These are phyloP conservation scores for Brachyistius frenatus DNA, from an alignment of 2,113 vertebrate species.

Conservation along the genomic window DNA sequence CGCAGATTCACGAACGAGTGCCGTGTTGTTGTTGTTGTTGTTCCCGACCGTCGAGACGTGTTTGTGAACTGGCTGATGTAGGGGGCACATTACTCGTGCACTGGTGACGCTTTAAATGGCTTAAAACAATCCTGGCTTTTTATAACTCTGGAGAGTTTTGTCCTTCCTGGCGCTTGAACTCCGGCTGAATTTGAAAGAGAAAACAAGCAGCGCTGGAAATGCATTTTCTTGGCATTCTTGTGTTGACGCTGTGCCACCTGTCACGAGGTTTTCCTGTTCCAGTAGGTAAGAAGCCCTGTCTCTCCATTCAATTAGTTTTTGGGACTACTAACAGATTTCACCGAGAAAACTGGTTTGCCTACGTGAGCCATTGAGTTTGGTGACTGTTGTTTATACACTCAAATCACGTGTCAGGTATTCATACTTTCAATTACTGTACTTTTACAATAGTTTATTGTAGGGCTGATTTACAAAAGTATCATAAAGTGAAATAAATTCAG, in stretches of 20 bases:
- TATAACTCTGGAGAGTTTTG: background rate
- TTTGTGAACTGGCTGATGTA: background rate
- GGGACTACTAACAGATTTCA: no score
- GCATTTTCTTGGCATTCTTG: constrained; percentile 23
- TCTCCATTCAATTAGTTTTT: background rate
- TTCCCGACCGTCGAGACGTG: no score
- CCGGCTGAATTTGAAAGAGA: background rate
- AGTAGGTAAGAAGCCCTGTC: constrained; percentile 57
- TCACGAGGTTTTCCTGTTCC: constrained; percentile 5
- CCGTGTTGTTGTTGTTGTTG: no score
- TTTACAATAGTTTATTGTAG: background rate
- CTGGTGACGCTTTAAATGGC: constrained; percentile 21
- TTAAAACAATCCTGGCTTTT: constrained; percentile 30
- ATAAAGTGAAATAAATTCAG: background rate
- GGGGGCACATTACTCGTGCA: background rate
- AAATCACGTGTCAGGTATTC: no score
- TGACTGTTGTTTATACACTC: no score
- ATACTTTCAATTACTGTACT: no score
- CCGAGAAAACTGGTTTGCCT: no score
- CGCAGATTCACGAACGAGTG: no score
- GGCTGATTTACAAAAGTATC: background rate
- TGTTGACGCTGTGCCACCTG: background rate
- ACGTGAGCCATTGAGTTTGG: no score
- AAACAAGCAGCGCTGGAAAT: constrained; percentile 3
- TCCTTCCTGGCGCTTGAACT: background rate